Evolutionary conservation across 2,888 invertebrate species (phyloP).

Genomic region (Philereme transversata): DNA sequence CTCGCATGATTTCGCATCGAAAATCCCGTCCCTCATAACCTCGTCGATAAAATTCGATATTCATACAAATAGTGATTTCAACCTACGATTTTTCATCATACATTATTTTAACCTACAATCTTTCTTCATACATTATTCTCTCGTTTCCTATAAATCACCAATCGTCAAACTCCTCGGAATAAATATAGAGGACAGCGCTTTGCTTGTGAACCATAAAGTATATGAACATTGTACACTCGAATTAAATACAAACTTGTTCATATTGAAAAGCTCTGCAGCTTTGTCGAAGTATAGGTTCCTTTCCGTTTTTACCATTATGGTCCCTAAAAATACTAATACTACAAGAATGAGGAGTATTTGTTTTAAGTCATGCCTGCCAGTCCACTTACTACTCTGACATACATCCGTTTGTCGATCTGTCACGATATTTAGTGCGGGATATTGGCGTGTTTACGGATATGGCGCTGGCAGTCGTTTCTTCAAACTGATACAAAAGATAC

Average conservation of each 20-base stretch:
- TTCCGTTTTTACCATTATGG: neutral
- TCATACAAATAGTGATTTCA: constrained; percentile 16
- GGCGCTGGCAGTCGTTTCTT: too few relatives aligned
- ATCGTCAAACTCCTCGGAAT: neutral
- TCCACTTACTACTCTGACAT: neutral
- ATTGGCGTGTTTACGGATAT: too few relatives aligned
- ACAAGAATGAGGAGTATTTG: too few relatives aligned
- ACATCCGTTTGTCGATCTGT: constrained; percentile 6
- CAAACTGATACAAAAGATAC: too few relatives aligned
- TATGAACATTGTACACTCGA: neutral
- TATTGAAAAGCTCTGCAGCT: too few relatives aligned
- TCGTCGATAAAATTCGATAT: constrained; percentile 14
- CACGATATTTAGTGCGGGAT: constrained; percentile 3
- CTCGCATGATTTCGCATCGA: neutral
- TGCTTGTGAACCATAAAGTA: neutral
- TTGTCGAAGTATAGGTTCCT: neutral
- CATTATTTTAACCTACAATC: constrained; percentile 11
- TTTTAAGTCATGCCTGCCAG: too few relatives aligned
- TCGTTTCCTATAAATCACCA: constrained; percentile 8
- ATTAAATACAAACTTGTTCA: neutral
- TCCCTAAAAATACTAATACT: neutral
- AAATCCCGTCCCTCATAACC: constrained; percentile 2
- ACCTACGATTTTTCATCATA: constrained; percentile 13
- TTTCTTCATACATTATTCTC: constrained; percentile 8
- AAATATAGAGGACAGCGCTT: neutral